A percentile compares a stretch with the other conserved stretches of the same genome.
Conservation (phyloP, 2,113 vertebrate species). For the Paraplagusia blochii region DNA sequence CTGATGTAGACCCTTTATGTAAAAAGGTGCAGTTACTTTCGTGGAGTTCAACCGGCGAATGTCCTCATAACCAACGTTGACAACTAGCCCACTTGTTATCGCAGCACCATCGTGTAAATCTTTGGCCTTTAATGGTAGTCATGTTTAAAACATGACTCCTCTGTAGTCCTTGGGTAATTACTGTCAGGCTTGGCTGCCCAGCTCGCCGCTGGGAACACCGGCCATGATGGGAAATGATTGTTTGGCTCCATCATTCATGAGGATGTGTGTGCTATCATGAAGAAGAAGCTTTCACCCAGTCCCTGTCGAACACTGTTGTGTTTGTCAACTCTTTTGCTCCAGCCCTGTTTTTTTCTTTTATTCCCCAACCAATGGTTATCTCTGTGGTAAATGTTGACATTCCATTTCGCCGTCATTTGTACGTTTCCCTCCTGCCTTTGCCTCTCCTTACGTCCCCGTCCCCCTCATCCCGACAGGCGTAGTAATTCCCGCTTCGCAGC, state of each 20-base stretch:
- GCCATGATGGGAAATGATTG: conserved; percentile 17
- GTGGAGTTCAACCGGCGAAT: conserved; percentile 5
- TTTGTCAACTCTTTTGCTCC: conserved; percentile 2
- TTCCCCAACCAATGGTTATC: conserved; percentile 25
- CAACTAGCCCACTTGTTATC: not conserved
- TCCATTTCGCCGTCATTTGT: conserved; percentile 38
- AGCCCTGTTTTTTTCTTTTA: conserved; percentile 7
- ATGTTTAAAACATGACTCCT: conserved; percentile 46
- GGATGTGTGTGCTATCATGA: conserved; percentile 4
- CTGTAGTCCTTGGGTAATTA: conserved; percentile 6
- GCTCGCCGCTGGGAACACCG: not conserved
- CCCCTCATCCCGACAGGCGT: conserved; percentile 48
- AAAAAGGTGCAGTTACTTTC: not conserved
- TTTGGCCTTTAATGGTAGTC: not conserved
- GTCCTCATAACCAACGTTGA: not conserved
- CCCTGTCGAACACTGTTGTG: not conserved
- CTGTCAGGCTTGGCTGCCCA: conserved; percentile 18
- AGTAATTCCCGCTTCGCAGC: conserved; percentile 59
- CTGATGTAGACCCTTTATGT: too few relatives aligned
- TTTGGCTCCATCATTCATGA: not conserved
- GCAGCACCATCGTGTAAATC: not conserved
- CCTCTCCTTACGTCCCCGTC: conserved; percentile 8
- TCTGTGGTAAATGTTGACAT: conserved; percentile 32
- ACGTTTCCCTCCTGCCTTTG: conserved; percentile 24
- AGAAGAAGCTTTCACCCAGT: conserved; percentile 17